phyloP scores from a whole-genome alignment of 2,113 vertebrate genomes.

The Apaloderma vittatum region DNA sequence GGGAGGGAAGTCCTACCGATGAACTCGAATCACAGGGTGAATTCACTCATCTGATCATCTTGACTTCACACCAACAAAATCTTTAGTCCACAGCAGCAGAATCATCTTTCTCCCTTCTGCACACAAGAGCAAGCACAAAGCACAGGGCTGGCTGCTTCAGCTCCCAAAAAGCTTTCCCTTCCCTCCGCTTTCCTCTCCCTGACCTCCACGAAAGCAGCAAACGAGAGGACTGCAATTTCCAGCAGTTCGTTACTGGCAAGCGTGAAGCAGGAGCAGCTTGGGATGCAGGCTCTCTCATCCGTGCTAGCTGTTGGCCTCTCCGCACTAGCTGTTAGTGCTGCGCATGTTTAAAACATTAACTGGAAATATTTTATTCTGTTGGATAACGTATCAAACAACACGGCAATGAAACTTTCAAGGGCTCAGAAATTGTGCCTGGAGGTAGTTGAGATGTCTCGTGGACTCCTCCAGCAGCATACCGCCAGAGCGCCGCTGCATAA shows the following conservation, averaged over 20 bases:
- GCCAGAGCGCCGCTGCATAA: background rate
- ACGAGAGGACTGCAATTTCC: background rate
- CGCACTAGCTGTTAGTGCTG: background rate
- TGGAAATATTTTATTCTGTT: conserved; percentile 69
- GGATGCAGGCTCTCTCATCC: background rate
- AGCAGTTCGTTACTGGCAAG: rapidly evolving
- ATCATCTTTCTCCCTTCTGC: background rate
- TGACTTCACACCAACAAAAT: background rate
- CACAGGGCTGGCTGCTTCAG: rapidly evolving
- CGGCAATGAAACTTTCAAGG: conserved; percentile 50
- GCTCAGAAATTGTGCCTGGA: conserved; percentile 40
- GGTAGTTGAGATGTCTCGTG: conserved; percentile 1
- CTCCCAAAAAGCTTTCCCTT: background rate
- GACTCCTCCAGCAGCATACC: background rate
- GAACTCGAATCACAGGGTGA: background rate
- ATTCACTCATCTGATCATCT: background rate
- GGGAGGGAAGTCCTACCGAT: background rate
- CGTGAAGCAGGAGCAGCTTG: background rate
- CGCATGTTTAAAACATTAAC: conserved; percentile 67
- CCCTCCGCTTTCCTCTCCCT: background rate
- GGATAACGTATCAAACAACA: conserved; percentile 66
- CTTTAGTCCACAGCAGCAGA: background rate
- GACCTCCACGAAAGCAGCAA: background rate
- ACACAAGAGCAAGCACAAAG: rapidly evolving
- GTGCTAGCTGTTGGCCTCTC: background rate